These are phyloP conservation scores for Heliconius cydno DNA, from an alignment of 2,888 invertebrate genomes.

Conservation along the genomic window DNA sequence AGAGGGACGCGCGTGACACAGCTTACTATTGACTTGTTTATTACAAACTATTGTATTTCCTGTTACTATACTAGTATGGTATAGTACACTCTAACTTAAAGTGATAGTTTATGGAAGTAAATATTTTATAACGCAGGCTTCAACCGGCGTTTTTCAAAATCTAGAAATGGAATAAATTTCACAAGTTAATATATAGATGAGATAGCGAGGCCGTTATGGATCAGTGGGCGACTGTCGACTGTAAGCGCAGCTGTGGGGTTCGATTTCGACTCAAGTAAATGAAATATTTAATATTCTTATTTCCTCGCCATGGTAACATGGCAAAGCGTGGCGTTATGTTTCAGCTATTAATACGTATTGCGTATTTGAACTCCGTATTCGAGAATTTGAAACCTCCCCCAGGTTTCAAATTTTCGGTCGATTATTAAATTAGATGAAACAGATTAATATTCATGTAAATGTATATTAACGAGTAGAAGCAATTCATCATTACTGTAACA, in stretches of 20 bases:
- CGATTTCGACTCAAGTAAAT: neutral
- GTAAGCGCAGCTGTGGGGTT: neutral
- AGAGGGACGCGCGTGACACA: slow-evolving; percentile 9
- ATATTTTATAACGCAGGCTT: neutral
- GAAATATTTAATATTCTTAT: neutral
- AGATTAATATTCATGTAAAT: neutral
- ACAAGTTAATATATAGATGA: too few species aligned
- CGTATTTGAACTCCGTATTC: neutral
- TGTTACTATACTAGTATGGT: neutral
- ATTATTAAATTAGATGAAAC: too few species aligned
- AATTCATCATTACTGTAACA: neutral
- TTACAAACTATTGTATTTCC: slow-evolving; percentile 4
- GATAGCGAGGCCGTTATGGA: neutral
- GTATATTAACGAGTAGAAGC: neutral
- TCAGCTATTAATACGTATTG: too few species aligned
- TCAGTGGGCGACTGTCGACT: neutral
- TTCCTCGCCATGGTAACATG: neutral
- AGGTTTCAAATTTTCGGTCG: too few species aligned
- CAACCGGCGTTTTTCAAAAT: too few species aligned
- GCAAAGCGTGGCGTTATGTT: neutral
- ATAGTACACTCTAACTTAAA: neutral
- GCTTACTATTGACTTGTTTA: slow-evolving; percentile 27
- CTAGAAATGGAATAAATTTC: too few species aligned
- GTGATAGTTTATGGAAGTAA: neutral
- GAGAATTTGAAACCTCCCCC: neutral